Base-by-base conservation (phyloP, 2,888 invertebrate species). In the Tetramorium bicarinatum region DNA sequence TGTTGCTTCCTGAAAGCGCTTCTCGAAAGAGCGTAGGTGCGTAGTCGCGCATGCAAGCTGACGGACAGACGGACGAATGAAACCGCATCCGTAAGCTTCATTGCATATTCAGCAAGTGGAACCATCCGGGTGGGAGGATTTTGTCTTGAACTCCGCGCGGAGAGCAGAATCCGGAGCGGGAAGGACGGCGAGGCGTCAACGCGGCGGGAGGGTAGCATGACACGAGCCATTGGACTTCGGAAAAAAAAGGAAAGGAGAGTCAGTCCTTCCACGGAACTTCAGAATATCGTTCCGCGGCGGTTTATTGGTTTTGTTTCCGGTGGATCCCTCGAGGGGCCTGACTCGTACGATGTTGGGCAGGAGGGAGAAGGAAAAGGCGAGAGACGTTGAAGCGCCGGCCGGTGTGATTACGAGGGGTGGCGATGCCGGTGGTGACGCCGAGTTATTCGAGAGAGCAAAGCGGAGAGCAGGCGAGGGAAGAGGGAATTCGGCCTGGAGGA, bases 61-160 rank as follows among this genome's bases (percentile, higher is more conserved):
- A 90, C 80, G 89, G 87, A 91, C 88, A 85, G 87, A 87, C 86
- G 87, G 85, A 87, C 87, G 87, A 84, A 87, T 81, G 88, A 86
- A 89, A 91, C 91, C 89, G 90, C 89, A 91, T 83, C 87, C 90
- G 84, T 80, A 77, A 84, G 86, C 88, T 92, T 94, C 93, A 93
- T 94, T 94, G 94, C 91, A 93, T 94, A 94, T 94, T 94, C 94
- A 94, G 91, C 90, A 90, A 88, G 71, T 9, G 76, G 66, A 75
- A 74, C 76, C 74, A 38, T 69, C 86, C 82, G 82, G 87, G 88
- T 87, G 84, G 83, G 89, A 91, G 91, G 92, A 92, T 93, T 93
- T 92, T 90, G 93, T 93, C 93, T 92, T 90, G 90, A 89, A 88
- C 83, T 85, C 74, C 66, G 72, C 49, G 52, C 38, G 76, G 52